These are phyloP conservation scores for Cynocephalus volans DNA, from an alignment of 2,113 vertebrate species.

Conservation along the genomic window DNA sequence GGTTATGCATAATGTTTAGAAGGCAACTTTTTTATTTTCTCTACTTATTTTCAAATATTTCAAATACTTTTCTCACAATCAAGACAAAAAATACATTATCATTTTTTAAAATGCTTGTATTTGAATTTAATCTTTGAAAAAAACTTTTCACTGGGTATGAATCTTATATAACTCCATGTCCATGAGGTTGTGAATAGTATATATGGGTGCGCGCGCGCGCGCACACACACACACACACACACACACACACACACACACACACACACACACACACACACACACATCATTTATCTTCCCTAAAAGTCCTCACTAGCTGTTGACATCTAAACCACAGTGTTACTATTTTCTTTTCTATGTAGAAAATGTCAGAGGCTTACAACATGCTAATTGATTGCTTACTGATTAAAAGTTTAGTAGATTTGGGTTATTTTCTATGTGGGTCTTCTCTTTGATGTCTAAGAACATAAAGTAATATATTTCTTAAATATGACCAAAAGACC, in stretches of 20 bases:
- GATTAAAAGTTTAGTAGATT: constrained; percentile 40
- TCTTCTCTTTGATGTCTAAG: constrained; percentile 22
- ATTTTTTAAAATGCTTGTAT: neutral
- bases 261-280: neutral
- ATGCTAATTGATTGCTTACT: neutral
- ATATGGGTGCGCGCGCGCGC: accelerated
- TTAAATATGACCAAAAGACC: neutral
- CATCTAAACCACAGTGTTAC: neutral
- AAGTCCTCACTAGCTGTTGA: neutral
- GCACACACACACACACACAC: neutral
- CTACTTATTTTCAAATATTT: neutral
- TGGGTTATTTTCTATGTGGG: neutral
- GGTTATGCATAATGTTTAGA: neutral
- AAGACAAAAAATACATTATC: neutral
- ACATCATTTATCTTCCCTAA: neutral
- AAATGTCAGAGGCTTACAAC: constrained; percentile 42
- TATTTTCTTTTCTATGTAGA: neutral
- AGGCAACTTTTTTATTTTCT: neutral
- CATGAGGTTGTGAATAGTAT: neutral
- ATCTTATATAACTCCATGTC: neutral
- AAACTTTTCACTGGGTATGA: neutral
- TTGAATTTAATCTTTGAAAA: constrained; percentile 48
- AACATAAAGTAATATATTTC: neutral
- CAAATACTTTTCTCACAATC: neutral
- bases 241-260: neutral